Evolutionary conservation across 2,113 vertebrate genomes (phyloP).

Genomic region (Anolis sagrei): DNA sequence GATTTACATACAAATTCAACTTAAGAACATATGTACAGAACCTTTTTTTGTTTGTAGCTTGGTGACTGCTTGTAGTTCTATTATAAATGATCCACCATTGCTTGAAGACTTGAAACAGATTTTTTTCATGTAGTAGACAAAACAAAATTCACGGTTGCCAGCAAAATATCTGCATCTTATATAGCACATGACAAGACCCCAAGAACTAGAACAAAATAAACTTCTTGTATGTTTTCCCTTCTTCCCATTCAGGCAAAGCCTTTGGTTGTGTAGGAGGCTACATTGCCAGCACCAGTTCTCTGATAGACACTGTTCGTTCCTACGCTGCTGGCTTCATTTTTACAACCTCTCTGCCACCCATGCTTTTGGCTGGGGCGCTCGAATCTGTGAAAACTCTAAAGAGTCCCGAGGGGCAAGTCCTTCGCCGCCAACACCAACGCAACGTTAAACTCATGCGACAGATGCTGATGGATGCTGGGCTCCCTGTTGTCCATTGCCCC

Average conservation of each 20-base stretch:
- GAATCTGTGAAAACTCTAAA: conserved; percentile 90
- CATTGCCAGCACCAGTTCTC: conserved; percentile 86
- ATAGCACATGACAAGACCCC: neutral
- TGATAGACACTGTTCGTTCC: conserved; percentile 92
- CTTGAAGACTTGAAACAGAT: neutral
- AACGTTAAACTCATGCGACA: conserved; percentile 95
- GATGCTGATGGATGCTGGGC: conserved; percentile 95
- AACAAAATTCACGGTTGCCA: neutral
- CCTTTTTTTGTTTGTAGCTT: neutral
- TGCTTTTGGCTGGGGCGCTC: conserved; percentile 90
- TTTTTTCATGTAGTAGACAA: neutral
- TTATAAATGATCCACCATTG: neutral
- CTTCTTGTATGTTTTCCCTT: neutral
- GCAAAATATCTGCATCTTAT: neutral
- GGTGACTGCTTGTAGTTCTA: neutral
- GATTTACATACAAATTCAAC: too few relatives aligned
- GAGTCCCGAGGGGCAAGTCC: conserved; percentile 82
- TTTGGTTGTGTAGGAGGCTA: conserved; percentile 98
- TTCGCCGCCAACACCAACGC: conserved; percentile 93
- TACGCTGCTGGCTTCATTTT: conserved; percentile 97
- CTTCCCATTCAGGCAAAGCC: conserved; percentile 86
- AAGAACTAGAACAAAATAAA: neutral
- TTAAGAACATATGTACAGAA: neutral
- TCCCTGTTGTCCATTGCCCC: conserved; percentile 95
- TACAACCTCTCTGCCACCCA: conserved; percentile 95